Evolutionary conservation across 2,888 invertebrate species (phyloP).

Genomic region (Allolobophora icterica): DNA sequence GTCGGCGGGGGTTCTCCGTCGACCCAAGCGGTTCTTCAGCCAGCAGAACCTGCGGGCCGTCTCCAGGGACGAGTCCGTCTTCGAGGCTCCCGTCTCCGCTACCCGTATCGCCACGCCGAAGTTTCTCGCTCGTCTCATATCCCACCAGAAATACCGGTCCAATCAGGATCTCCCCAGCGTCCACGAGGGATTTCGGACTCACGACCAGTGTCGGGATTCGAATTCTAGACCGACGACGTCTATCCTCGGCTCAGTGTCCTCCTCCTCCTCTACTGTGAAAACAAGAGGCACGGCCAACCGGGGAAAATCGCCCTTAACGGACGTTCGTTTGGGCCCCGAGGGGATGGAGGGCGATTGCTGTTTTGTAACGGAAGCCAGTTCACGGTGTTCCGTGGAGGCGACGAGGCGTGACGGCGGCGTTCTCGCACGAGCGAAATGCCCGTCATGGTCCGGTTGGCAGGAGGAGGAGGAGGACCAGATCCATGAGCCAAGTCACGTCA

Average conservation of each 20-base stretch:
- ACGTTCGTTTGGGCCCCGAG: background rate
- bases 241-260: background rate
- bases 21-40: constrained; percentile 1
- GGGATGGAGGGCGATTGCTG: background rate
- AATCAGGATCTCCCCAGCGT: background rate
- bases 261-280: background rate
- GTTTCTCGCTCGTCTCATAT: background rate
- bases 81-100: background rate
- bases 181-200: background rate
- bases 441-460: background rate
- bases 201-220: background rate
- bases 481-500: background rate
- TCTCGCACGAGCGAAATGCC: background rate
- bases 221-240: background rate
- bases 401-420: background rate
- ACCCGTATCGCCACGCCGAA: background rate
- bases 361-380: background rate
- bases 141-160: background rate
- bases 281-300: background rate
- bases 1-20: background rate
- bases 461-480: background rate
- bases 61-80: background rate
- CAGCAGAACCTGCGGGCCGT: constrained; percentile 22
- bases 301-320: background rate
- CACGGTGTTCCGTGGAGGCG: background rate